Evolutionary conservation across 2,797 vertebrate genomes (phyloP), one percentile per base, ranked within the genome.

Genomic region (Luscinia megarhynchos): DNA sequence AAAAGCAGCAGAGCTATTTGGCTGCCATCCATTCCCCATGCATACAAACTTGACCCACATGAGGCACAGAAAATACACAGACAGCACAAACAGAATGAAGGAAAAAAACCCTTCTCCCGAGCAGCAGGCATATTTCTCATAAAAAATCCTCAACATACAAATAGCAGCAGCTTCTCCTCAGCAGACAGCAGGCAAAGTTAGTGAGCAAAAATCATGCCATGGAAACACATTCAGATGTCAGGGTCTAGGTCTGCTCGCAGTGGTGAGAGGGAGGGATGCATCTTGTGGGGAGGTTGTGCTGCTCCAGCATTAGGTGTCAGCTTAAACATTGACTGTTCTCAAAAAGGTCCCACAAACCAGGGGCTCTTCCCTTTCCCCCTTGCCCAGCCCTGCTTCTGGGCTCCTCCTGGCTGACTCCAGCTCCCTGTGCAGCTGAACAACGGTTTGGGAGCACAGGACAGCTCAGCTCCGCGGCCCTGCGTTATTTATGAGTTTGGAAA

Each of bases 401-500:
- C 11, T 30, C 22, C 20, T 77, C 30, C 24, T 0, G 0, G 32
- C 55, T 4, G 2, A 19, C 18, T 50, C 10, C 1, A 10, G 50
- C 80, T 84, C 83, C 53, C 40, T 24, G 43, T 3, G 30, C 90
- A 95, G 92, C 88, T 84, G 86, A 95, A 27, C 63, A 79, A 94
- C 85, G 70, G 41, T n/a, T 79, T 61, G 43, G 24, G 72, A 87
- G 45, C 34, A 38, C 45, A 55, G 73, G 58, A 21, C 73, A 92
- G 87, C 85, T 93, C 87, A 68, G 74, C 50, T 54, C 89, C 45
- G 64, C 70, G 91, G 77, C 41, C 62, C 91, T 89, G 79, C 8
- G 64, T 96, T 96, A 77, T 89, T 93, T 95, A 73, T 77, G 94
- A 94, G 94, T 46, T 79, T 95, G 90, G 88, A 93, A 92, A 94